A percentile compares a stretch with the other conserved stretches of the same genome.
Evolutionary conservation across 2,797 vertebrate genomes (phyloP).

Genomic region (Rhinogobio ventralis): DNA sequence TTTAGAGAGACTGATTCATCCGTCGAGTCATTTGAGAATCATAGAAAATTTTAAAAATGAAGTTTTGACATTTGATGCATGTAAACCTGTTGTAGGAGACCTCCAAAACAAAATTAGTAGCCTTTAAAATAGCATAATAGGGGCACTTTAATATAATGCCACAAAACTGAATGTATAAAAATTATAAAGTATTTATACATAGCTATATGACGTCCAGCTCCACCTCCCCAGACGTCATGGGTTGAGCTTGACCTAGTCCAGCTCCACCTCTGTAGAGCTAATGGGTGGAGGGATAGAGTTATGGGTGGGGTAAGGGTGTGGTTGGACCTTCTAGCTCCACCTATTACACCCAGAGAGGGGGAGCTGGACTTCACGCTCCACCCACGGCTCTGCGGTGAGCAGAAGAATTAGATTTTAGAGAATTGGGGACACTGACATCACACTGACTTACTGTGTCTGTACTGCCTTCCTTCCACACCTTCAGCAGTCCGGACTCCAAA

Average conservation of each 20-base stretch:
- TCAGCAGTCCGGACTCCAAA: conserved; percentile 80
- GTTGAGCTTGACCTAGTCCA: neutral
- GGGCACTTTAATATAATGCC: neutral
- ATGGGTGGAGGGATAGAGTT: too few relatives aligned
- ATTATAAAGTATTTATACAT: neutral
- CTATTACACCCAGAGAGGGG: neutral
- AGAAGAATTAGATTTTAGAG: neutral
- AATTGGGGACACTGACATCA: neutral
- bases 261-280: neutral
- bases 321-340: neutral
- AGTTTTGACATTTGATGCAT: too few relatives aligned
- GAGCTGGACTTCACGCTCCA: neutral
- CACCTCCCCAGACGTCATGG: too few relatives aligned
- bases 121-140: too few relatives aligned
- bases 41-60: too few relatives aligned
- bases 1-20: too few relatives aligned
- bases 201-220: too few relatives aligned
- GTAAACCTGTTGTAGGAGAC: too few relatives aligned
- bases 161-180: neutral
- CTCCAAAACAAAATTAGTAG: too few relatives aligned
- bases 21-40: too few relatives aligned
- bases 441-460: conserved; percentile 72
- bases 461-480: conserved; percentile 82
- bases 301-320: too few relatives aligned
- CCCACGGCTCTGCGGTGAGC: neutral